phyloP scores from a whole-genome alignment of 2,797 vertebrate species.

The Siniperca scherzeri region DNA sequence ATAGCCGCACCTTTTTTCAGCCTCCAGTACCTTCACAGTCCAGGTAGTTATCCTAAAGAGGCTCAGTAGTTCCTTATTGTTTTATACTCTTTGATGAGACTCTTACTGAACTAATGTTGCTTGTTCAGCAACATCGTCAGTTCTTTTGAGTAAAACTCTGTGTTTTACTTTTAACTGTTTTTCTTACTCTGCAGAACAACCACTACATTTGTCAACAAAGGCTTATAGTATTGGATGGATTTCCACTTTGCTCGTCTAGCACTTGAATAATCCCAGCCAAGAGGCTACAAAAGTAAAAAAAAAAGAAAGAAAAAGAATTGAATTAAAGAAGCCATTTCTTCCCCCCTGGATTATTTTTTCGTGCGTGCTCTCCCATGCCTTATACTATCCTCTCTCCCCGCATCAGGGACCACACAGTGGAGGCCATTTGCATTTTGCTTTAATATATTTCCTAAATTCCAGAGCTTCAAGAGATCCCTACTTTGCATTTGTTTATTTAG shows the following conservation, averaged over 20 bases:
- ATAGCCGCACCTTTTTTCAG: slow-evolving; percentile 21
- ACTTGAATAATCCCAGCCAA: slow-evolving; percentile 54
- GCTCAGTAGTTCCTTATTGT: slow-evolving; percentile 27
- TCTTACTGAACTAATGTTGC: slow-evolving; percentile 31
- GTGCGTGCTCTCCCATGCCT: slow-evolving; percentile 45
- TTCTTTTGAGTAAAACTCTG: slow-evolving; percentile 4
- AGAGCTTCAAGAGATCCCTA: slow-evolving; percentile 72
- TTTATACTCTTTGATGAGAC: slow-evolving; percentile 33
- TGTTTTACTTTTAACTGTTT: slow-evolving; percentile 37
- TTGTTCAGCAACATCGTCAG: slow-evolving; percentile 30
- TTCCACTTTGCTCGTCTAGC: slow-evolving; percentile 54
- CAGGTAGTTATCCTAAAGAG: slow-evolving; percentile 31
- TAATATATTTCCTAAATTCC: slow-evolving; percentile 75
- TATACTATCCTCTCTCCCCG: slow-evolving; percentile 38
- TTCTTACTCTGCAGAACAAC: slow-evolving; percentile 38
- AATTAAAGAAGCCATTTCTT: slow-evolving; percentile 63
- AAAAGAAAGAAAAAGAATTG: slow-evolving; percentile 50
- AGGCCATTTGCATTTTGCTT: slow-evolving; percentile 77
- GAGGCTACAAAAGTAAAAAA: slow-evolving; percentile 30
- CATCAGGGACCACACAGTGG: slow-evolving; percentile 41
- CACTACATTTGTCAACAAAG: slow-evolving; percentile 45
- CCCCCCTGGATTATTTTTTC: slow-evolving; percentile 46
- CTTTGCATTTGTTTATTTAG: slow-evolving; percentile 81
- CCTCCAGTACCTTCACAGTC: slow-evolving; percentile 7
- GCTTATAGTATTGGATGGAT: slow-evolving; percentile 31